Evolutionary conservation across 2,113 vertebrate species (phyloP).

Genomic region (Chaenogobius annularis): DNA sequence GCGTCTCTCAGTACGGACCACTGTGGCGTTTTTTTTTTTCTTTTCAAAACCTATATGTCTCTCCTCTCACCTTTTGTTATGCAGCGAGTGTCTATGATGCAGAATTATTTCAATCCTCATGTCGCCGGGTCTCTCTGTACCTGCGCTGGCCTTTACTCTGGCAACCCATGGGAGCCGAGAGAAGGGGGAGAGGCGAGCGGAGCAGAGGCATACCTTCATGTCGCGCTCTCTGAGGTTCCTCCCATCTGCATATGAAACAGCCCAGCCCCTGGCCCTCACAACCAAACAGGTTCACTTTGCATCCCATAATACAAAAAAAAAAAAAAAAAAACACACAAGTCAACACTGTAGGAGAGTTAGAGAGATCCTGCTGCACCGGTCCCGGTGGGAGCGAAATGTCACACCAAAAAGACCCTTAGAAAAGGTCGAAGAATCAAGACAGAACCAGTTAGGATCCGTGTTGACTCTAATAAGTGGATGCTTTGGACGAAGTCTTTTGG

Average conservation of each 20-base stretch:
- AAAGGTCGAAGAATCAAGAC: not conserved
- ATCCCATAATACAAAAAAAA: slow-evolving; percentile 12
- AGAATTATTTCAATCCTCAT: slow-evolving; percentile 76
- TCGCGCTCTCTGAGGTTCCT: slow-evolving; percentile 27
- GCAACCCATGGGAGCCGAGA: slow-evolving; percentile 53
- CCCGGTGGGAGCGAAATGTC: not conserved
- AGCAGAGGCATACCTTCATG: slow-evolving; percentile 33
- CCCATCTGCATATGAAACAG: slow-evolving; percentile 62
- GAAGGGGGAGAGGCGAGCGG: slow-evolving; percentile 37
- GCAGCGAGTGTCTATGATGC: slow-evolving; percentile 63
- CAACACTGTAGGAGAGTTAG: slow-evolving; percentile 11
- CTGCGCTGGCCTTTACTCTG: slow-evolving; percentile 48
- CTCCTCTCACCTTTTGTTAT: slow-evolving; percentile 64
- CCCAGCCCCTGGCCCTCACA: slow-evolving; percentile 24
- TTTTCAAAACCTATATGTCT: slow-evolving; percentile 3
- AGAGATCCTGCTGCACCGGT: not conserved
- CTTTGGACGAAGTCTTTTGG: no score
- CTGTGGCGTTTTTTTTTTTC: no score
- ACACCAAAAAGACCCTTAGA: not conserved
- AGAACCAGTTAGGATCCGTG: not conserved
- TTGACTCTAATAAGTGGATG: no score
- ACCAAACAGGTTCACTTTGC: slow-evolving; percentile 55
- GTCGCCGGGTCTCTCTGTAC: slow-evolving; percentile 48
- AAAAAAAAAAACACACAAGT: slow-evolving; percentile 12
- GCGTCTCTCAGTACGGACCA: not conserved